phyloP scores from a whole-genome alignment of 2,888 invertebrate genomes.

The Sinohyriopsis cumingii region DNA sequence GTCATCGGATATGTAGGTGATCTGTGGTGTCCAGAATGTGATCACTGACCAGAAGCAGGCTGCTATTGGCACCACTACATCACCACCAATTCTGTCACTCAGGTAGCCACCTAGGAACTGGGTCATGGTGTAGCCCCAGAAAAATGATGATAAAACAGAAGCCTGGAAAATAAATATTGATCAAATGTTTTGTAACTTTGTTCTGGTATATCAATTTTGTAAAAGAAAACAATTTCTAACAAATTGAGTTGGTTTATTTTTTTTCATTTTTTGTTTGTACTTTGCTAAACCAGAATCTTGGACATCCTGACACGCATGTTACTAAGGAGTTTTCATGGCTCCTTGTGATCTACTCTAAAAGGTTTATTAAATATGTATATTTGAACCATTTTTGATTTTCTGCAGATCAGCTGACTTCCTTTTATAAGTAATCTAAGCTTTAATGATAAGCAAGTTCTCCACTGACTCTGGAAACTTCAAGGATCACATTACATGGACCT shows the following conservation, averaged over 20 bases:
- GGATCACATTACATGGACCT: no score
- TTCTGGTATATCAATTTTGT: not conserved
- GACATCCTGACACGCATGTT: not conserved
- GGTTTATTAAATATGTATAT: no score
- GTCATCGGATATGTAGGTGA: conserved; percentile 70
- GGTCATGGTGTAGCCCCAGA: conserved; percentile 83
- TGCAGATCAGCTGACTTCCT: no score
- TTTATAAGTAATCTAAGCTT: no score
- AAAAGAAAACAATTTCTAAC: not conserved
- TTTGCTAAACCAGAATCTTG: not conserved
- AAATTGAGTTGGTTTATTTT: not conserved
- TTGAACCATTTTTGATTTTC: no score
- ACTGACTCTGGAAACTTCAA: no score
- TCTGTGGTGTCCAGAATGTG: conserved; percentile 69
- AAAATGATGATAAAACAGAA: conserved; percentile 81
- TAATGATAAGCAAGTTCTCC: no score
- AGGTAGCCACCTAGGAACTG: conserved; percentile 74
- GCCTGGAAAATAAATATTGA: conserved; percentile 70
- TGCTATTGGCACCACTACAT: conserved; percentile 78
- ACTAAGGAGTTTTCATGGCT: not conserved
- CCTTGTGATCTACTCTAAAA: no score
- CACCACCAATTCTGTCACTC: conserved; percentile 78
- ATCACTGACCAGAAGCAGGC: conserved; percentile 74
- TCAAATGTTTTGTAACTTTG: not conserved
- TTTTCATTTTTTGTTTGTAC: not conserved